Percentiles rank a stretch among this genome's conserved stretches.
These are phyloP conservation scores for Isotomurus palustris DNA, from an alignment of 2,888 invertebrate genomes.

Conservation along the genomic window DNA sequence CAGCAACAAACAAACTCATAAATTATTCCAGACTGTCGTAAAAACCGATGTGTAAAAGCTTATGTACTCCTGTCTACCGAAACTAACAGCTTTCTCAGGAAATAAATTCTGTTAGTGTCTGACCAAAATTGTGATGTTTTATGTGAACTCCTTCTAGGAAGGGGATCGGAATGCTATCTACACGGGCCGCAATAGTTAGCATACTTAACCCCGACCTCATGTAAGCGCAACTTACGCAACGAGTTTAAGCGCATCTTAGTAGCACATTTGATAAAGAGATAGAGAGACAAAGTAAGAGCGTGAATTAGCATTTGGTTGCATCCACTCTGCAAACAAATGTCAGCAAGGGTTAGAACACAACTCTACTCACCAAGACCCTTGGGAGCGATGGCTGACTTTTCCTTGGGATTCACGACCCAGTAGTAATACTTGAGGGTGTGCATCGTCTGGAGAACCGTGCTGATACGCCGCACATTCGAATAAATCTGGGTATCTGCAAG, in stretches of 20 bases:
- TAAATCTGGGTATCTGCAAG: conserved; percentile 95
- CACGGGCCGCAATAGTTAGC: no score
- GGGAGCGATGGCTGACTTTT: conserved; percentile 90
- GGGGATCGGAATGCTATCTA: background rate
- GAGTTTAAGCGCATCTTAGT: no score
- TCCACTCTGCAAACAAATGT: no score
- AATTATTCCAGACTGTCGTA: conserved; percentile 11
- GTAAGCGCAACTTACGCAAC: no score
- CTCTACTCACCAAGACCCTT: conserved; percentile 79
- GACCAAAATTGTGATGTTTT: background rate
- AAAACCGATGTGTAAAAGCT: conserved; percentile 11
- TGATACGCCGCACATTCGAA: conserved; percentile 91
- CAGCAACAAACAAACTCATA: conserved; percentile 11
- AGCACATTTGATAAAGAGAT: no score
- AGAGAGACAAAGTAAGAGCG: background rate
- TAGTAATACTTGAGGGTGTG: conserved; percentile 99
- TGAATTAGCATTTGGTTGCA: no score
- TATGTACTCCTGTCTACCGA: background rate
- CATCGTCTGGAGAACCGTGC: conserved; percentile 95
- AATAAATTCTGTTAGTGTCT: background rate
- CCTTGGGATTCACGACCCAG: conserved; percentile 94
- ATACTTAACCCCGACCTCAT: no score
- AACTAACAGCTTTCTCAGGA: conserved; percentile 11
- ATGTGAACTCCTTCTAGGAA: no score
- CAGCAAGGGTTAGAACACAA: background rate